A percentile compares a stretch with the other conserved stretches of the same genome.
These are phyloP conservation scores for Caenorhabditis uteleia DNA, from an alignment of 2,888 invertebrate species.

Conservation along the genomic window DNA sequence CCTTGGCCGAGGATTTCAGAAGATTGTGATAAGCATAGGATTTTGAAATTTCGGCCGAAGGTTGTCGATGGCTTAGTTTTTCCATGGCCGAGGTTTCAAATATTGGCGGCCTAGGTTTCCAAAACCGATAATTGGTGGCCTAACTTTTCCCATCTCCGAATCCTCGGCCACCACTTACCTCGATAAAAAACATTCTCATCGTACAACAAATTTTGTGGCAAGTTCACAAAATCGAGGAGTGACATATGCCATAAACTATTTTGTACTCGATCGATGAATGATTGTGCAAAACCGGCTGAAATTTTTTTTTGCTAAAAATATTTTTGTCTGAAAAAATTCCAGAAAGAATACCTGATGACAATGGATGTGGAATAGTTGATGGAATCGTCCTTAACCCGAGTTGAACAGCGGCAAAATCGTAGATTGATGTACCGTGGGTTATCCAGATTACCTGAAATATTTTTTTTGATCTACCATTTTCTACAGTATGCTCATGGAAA, in stretches of 20 bases:
- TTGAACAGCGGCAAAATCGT: constrained; percentile 62
- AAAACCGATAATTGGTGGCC: too few species aligned
- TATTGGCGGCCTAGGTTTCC: too few species aligned
- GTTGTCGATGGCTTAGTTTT: too few species aligned
- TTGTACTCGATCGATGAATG: constrained; percentile 52
- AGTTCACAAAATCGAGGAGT: constrained; percentile 65
- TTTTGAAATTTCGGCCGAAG: too few species aligned
- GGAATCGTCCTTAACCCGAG: constrained; percentile 64
- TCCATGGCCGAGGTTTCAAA: too few species aligned
- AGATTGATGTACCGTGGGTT: constrained; percentile 65
- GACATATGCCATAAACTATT: constrained; percentile 66
- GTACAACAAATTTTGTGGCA: constrained; percentile 61
- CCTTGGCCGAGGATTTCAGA: too few species aligned
- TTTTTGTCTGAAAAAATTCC: background rate
- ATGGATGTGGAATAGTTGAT: constrained; percentile 65
- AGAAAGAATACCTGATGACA: constrained; percentile 55
- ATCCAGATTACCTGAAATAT: constrained; percentile 61
- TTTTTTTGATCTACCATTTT: too few species aligned
- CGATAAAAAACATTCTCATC: constrained; percentile 65
- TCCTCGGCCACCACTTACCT: constrained; percentile 12
- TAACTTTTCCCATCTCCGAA: too few species aligned
- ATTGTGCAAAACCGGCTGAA: constrained; percentile 50
- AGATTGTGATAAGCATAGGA: too few species aligned
- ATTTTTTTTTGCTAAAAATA: background rate
- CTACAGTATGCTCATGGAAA: background rate